phyloP scores from a whole-genome alignment of 2,797 vertebrate species.

The Catostomus latipinnis region DNA sequence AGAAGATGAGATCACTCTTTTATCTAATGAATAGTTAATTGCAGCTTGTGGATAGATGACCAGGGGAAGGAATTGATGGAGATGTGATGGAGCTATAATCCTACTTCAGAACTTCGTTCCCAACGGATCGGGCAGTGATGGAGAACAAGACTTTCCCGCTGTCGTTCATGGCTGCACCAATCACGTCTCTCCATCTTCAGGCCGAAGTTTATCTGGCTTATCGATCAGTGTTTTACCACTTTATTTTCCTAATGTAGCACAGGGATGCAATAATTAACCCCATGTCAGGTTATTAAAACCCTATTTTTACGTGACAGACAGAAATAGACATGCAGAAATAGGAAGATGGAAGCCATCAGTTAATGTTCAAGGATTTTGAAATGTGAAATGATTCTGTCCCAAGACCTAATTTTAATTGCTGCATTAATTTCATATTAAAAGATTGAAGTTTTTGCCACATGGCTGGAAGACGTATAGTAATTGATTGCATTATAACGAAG shows the following conservation, averaged over 20 bases:
- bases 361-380: conserved; percentile 64
- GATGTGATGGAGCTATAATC: conserved; percentile 51
- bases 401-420: conserved; percentile 47
- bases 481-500: conserved; percentile 43
- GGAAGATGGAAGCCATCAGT: conserved; percentile 71
- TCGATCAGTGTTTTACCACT: conserved; percentile 80
- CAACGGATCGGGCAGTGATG: conserved; percentile 74
- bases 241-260: conserved; percentile 79
- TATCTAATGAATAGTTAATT: conserved; percentile 75
- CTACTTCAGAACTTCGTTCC: conserved; percentile 63
- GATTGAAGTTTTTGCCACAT: conserved; percentile 29
- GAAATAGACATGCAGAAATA: conserved; percentile 82
- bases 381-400: conserved; percentile 53
- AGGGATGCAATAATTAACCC: conserved; percentile 78
- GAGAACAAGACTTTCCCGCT: conserved; percentile 69
- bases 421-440: conserved; percentile 45
- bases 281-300: conserved; percentile 81
- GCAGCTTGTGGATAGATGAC: conserved; percentile 72
- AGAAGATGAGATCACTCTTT: conserved; percentile 41
- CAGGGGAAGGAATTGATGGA: conserved; percentile 68
- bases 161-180: conserved; percentile 60
- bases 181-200: conserved; percentile 65
- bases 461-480: conserved; percentile 33
- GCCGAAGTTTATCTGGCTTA: conserved; percentile 74
- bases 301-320: conserved; percentile 85